Conservation (phyloP, 2,888 invertebrate species). For the Steinernema scapterisci region DNA sequence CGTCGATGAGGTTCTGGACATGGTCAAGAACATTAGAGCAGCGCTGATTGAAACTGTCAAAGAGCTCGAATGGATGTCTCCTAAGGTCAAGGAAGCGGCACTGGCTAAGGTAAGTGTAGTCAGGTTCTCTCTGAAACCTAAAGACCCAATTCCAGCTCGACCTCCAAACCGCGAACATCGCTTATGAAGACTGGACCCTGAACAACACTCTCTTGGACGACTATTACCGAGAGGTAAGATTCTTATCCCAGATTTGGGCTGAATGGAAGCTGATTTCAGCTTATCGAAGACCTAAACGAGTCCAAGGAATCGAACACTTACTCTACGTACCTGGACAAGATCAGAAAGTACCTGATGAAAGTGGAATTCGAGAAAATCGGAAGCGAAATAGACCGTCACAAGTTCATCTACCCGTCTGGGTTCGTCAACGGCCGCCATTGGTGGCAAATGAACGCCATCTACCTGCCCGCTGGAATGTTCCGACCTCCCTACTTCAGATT, state of each 20-base stretch:
- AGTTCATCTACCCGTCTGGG: background rate
- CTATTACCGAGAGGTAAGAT: background rate
- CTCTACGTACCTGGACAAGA: background rate
- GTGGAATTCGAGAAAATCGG: background rate
- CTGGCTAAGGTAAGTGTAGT: background rate
- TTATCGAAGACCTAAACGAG: background rate
- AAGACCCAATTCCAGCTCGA: background rate
- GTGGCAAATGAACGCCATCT: constrained; percentile 4
- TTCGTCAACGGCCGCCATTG: background rate
- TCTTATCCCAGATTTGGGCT: no score
- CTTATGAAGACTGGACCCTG: background rate
- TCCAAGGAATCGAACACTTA: constrained; percentile 19
- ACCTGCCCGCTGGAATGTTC: constrained; percentile 68
- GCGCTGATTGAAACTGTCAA: background rate
- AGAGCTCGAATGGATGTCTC: background rate
- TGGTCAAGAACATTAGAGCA: background rate
- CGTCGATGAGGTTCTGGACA: background rate
- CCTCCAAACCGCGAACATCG: background rate
- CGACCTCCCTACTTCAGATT: constrained; percentile 90
- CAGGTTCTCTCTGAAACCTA: no score
- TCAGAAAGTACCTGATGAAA: background rate
- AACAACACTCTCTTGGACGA: background rate
- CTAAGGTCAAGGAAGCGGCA: background rate
- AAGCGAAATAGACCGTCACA: background rate
- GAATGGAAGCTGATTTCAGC: no score